Base-by-base conservation (phyloP, 2,888 invertebrate species). In the Podotricha telesiphe region DNA sequence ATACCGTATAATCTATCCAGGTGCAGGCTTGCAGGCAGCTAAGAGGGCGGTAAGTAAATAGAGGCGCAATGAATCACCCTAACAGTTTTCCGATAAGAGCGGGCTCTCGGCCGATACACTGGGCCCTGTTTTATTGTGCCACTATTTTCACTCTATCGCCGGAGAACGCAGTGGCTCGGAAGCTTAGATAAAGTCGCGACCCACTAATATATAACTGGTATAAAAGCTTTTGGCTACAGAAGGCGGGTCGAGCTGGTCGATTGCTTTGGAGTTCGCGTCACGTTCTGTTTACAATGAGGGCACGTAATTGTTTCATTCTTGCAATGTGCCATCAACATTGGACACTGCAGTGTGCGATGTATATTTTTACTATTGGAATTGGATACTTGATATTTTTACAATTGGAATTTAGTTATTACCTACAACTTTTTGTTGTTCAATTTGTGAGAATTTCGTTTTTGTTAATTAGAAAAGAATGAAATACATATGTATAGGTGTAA, bases 171-270 rank as follows among this genome's bases (percentile, higher is more conserved):
- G 83, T 84, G 88, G 84, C 83, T 87, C 86, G 91, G 91, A 91
- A 91, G 88, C 88, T 86, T 79, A 87, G 91, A 91, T 92, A 91
- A 89, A 90, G 88, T 87, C 89, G 87, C 86, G 84, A 82, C 85
- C 85, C 82, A 85, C 78, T 89, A 85, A 88, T 86, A 85, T 88
- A 90, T 85, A 82, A 82, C 85, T 78, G 73, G 77, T 78, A 80
- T 79, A 79, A 79, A 77, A 70, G 73, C 76, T 68, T 76, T 75
- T 73, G 75, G 73, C 70, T 73, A 68, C 73, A 74, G 70, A 74
- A 67, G 68, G 69, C 73, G 55, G 67, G 68, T 53, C 45, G 65
- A 63, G 62, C 62, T 61, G 65, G 56, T 63, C 58, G 50, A 65
- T 59, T 40, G 47, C 45, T 40, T 64, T 68, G 53, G 45, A 48